Evolutionary conservation across 2,113 vertebrate species (phyloP).

Genomic region (Danionella cerebrum): DNA sequence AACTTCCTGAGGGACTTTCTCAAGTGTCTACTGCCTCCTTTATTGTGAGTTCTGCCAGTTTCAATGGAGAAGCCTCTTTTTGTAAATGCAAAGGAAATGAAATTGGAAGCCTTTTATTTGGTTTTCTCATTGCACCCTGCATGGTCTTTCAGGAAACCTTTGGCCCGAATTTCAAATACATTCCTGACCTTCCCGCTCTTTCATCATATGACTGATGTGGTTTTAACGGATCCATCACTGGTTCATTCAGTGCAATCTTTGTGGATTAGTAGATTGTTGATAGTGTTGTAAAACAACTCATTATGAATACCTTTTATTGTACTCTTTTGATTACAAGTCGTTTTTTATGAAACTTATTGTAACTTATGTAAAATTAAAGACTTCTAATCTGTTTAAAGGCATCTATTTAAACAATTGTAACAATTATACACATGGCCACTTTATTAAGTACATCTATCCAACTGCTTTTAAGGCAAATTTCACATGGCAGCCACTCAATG

Average conservation of each 20-base stretch:
- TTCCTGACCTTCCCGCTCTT: not conserved
- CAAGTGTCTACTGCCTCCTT: slow-evolving; percentile 46
- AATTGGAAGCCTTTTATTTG: slow-evolving; percentile 58
- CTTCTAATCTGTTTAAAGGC: too few species aligned
- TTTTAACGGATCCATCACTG: not conserved
- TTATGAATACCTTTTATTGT: too few species aligned
- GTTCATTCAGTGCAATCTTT: not conserved
- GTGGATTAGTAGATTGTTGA: not conserved
- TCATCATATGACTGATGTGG: not conserved
- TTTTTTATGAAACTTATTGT: too few species aligned
- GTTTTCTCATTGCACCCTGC: slow-evolving; percentile 25
- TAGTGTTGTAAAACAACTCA: too few species aligned
- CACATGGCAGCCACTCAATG: too few species aligned
- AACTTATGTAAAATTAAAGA: too few species aligned
- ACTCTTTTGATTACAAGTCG: too few species aligned
- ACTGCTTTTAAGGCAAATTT: too few species aligned
- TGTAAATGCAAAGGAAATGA: slow-evolving; percentile 59
- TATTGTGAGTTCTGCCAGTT: slow-evolving; percentile 56
- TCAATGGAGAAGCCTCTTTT: slow-evolving; percentile 51
- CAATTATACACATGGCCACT: too few species aligned
- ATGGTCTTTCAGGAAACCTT: slow-evolving; percentile 20
- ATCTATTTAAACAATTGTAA: too few species aligned
- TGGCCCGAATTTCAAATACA: slow-evolving; percentile 2
- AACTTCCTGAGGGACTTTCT: slow-evolving; percentile 55
- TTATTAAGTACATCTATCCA: too few species aligned